Evolutionary conservation across 2,113 vertebrate genomes (phyloP), one percentile per base, ranked within the genome.

Genomic region (Festucalex cinctus): DNA sequence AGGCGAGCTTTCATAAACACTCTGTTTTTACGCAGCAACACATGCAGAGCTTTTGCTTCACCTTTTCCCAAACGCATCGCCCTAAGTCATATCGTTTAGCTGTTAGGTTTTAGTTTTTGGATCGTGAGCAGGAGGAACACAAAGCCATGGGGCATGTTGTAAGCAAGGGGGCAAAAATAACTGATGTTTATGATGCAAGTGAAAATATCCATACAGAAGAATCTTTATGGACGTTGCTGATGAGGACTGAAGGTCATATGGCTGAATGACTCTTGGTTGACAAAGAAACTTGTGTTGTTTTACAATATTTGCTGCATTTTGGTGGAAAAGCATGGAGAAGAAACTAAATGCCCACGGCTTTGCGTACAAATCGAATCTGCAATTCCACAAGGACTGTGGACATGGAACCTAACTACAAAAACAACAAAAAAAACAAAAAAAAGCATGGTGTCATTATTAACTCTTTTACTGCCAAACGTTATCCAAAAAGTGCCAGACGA

Each of bases 1-100:
- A 68, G 69, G 65, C 59, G 63, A 67, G 61, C 70, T 83, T 85
- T 78, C 68, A 74, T 57, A 53, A 83, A 65, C 62, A 68, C 51
- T 66, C 6, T 49, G 14, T 16, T 32, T 56, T 56, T 28, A 13
- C 24, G 7, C 54, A 17, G 54, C 14, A 32, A 24, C 6, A 57
- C 26, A 19, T 28, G 54, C 10, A 13, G 12, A 22, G n/a, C 66
- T 79, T 82, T 77, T 72, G 69, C 63, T 60, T 81, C 67, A 65
- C 71, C 70, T 63, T 53, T 57, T 70, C 71, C 80, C 81, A 82
- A 90, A 83, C 2, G 65, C 73, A 73, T 77, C 68, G 78, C 66
- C 63, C 19, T 19, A 26, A 71, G 74, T 51, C 48, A 16, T 28
- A 61, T 65, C 62, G 75, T 73, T 61, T 41, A 60, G 22, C 64